These are phyloP conservation scores for Medauroidea extradentata DNA, from an alignment of 1,140 invertebrate species.

Conservation along the genomic window DNA sequence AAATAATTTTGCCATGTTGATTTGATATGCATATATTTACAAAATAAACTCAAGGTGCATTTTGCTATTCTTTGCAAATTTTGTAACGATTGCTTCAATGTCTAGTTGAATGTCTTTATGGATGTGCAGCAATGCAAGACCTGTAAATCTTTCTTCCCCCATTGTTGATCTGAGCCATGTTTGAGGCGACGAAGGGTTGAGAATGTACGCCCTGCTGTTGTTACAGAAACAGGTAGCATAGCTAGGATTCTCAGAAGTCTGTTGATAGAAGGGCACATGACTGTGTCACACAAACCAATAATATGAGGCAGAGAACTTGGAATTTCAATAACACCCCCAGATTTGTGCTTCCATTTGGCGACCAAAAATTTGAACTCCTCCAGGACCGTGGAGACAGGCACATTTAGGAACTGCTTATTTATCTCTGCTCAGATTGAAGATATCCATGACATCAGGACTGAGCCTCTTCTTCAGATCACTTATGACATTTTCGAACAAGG, in stretches of 20 bases:
- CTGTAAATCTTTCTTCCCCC: slow-evolving; percentile 27
- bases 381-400: slow-evolving; percentile 11
- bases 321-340: background rate
- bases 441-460: slow-evolving; percentile 14
- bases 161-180: slow-evolving; percentile 32
- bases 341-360: no score
- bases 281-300: slow-evolving; percentile 13
- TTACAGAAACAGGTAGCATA: slow-evolving; percentile 33
- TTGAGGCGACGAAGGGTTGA: slow-evolving; percentile 32
- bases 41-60: slow-evolving; percentile 14
- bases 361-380: slow-evolving; percentile 22
- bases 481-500: slow-evolving; percentile 22
- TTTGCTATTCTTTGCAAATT: no score
- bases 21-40: slow-evolving; percentile 15
- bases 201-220: slow-evolving; percentile 32
- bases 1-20: slow-evolving; percentile 23
- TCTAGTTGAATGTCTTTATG: no score
- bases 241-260: slow-evolving; percentile 20
- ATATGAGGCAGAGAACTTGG: slow-evolving; percentile 3
- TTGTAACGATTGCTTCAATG: no score
- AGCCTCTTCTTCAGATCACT: slow-evolving; percentile 19
- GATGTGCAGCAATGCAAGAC: slow-evolving; percentile 30
- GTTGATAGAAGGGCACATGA: slow-evolving; percentile 23
- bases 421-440: slow-evolving; percentile 14
- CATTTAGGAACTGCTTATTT: slow-evolving; percentile 15